Percentiles rank a stretch among this genome's conserved stretches.
phyloP scores from a whole-genome alignment of 2,888 invertebrate genomes.

The Melangyna quadrimaculata region DNA sequence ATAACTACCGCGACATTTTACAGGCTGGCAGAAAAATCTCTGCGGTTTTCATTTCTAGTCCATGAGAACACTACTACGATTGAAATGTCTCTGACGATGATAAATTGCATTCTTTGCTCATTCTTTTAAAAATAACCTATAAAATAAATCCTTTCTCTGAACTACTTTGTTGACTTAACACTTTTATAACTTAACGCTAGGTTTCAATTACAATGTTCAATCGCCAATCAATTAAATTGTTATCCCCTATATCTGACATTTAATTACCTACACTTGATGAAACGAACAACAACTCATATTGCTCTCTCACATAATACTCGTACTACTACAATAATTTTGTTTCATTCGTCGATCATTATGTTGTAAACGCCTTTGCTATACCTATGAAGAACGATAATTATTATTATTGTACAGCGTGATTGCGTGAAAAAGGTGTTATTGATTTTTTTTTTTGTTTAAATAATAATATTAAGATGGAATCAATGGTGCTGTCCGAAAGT shows the following conservation, averaged over 20 bases:
- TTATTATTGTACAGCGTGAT: neutral
- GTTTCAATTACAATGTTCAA: constrained; percentile 70
- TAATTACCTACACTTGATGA: constrained; percentile 45
- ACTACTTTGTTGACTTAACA: constrained; percentile 16
- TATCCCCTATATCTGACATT: constrained; percentile 55
- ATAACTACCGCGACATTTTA: constrained; percentile 37
- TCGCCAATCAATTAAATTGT: constrained; percentile 65
- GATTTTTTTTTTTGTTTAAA: neutral
- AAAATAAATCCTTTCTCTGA: too few relatives aligned
- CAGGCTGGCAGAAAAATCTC: constrained; percentile 47
- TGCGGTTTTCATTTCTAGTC: constrained; percentile 5
- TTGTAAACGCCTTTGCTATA: constrained; percentile 33
- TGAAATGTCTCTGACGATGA: constrained; percentile 33
- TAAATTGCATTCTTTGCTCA: constrained; percentile 29
- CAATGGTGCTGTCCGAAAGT: constrained; percentile 43
- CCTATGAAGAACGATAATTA: constrained; percentile 11
- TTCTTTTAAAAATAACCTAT: neutral
- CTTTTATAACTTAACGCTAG: constrained; percentile 16
- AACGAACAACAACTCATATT: neutral
- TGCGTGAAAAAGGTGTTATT: constrained; percentile 14
- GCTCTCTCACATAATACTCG: neutral
- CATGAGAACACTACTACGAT: constrained; percentile 23
- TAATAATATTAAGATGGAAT: constrained; percentile 43
- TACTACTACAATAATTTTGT: neutral
- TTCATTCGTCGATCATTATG: neutral